These are phyloP conservation scores for Toxonevra muliebris DNA, from an alignment of 2,888 invertebrate genomes.

Conservation along the genomic window DNA sequence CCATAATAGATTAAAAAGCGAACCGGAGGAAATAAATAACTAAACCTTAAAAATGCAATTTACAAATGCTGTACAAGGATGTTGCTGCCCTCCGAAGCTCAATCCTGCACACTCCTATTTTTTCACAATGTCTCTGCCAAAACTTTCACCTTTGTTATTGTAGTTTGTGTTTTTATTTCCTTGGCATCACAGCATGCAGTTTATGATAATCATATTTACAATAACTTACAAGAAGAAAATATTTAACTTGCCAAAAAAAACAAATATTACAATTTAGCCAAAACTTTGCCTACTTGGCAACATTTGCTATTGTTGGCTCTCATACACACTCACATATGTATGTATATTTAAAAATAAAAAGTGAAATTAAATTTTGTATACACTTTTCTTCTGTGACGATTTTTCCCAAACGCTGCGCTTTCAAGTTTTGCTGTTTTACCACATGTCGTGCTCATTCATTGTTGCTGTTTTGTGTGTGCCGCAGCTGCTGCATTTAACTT, in stretches of 20 bases:
- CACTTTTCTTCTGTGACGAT: constrained; percentile 25
- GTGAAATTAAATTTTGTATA: constrained; percentile 1
- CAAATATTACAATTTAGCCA: too few relatives aligned
- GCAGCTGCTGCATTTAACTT: constrained; percentile 31
- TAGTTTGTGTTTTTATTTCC: neutral
- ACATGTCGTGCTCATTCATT: constrained; percentile 17
- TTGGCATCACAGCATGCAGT: neutral
- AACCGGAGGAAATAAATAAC: too few relatives aligned
- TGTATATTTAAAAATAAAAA: constrained; percentile 20
- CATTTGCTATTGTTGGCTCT: neutral
- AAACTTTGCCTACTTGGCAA: too few relatives aligned
- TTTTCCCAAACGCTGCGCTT: too few relatives aligned
- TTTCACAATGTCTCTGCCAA: neutral
- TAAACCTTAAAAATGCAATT: too few relatives aligned
- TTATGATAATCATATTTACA: neutral
- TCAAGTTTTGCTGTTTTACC: neutral
- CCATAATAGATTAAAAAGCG: too few relatives aligned
- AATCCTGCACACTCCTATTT: too few relatives aligned
- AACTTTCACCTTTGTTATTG: neutral
- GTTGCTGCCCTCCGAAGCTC: too few relatives aligned
- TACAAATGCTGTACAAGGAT: too few relatives aligned
- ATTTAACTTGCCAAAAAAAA: too few relatives aligned
- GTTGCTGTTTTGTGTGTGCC: constrained; percentile 29
- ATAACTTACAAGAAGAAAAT: neutral
- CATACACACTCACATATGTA: constrained; percentile 15